Conservation (phyloP, 2,797 vertebrate genomes). For the Basileuterus tristriatus region DNA sequence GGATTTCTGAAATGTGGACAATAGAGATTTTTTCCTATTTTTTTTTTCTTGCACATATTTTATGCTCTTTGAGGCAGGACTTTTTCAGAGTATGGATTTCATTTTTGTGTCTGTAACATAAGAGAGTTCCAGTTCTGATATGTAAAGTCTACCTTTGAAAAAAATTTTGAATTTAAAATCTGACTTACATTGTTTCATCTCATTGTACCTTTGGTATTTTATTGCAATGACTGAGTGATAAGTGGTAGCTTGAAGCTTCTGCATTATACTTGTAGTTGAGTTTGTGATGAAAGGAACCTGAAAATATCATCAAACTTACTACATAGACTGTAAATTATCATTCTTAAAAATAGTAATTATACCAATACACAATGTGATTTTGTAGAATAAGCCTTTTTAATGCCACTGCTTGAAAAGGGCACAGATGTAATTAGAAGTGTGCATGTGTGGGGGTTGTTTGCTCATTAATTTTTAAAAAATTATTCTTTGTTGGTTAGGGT, state of each 20-base stretch:
- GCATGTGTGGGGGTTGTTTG: neutral
- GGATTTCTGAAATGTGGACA: neutral
- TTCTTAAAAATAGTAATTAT: neutral
- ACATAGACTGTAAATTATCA: neutral
- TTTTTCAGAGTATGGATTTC: neutral
- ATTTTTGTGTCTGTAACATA: neutral
- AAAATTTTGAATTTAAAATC: neutral
- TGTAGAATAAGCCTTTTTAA: neutral
- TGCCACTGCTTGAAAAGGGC: neutral
- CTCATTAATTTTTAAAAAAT: neutral
- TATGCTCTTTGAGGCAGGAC: neutral
- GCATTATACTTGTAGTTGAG: neutral
- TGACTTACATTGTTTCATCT: neutral
- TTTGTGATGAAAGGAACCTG: neutral
- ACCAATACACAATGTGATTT: neutral
- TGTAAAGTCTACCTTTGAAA: neutral
- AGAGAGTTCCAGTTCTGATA: neutral
- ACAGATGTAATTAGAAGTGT: neutral
- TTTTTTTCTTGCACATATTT: neutral
- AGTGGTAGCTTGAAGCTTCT: neutral
- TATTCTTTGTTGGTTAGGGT: neutral
- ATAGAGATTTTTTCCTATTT: neutral
- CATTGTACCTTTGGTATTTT: neutral
- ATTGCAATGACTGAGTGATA: neutral
- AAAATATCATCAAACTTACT: neutral